Evolutionary conservation across 2,888 invertebrate genomes (phyloP), one percentile per base, ranked within the genome.

Genomic region (Chironomus tentans): DNA sequence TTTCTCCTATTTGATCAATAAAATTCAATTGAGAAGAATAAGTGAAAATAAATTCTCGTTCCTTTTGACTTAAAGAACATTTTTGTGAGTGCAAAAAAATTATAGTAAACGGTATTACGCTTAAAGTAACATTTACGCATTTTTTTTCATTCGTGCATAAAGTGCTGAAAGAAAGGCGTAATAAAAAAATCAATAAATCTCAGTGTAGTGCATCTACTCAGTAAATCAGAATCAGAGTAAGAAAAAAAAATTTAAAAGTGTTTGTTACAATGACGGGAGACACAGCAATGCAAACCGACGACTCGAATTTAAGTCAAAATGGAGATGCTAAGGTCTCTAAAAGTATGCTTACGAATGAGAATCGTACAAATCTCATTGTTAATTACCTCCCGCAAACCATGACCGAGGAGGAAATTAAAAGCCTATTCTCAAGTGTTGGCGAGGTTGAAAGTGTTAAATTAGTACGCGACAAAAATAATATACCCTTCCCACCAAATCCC

Each of bases 321-420:
- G 76, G 76, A 21, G 76, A 76, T 69, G 47, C 76, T 7, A 76
- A 76, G 56, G 69, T 69, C 38, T 47, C 65, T 47, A 74, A 74
- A 22, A 76, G 76, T 38, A 76, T 76, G 76, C 69, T 76, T 82
- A 90, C 92, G 82, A 93, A 94, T 86, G 96, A 97, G 87, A 95
- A 94, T 81, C 94, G 96, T 87, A 99, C 98, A 80, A 99, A 99
- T 87, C 90, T 99, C 80, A 99, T 99, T 85, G 98, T 99, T 82
- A 99, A 99, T 88, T 99, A 99, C 86, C 89, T 99, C 85, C 99
- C 99, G 78, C 99, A 99, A 88, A 97, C 95, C 81, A 99, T 99
- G 99, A 97, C 97, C 77, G 98, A 99, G 86, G 98, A 98, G 85
- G 98, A 98, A 86, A 98, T 99, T 79, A 89, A 98, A 78, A 95